Evolutionary conservation across 2,888 invertebrate species (phyloP), one percentile per base, ranked within the genome.

Genomic region (Didymodactylos carnosus): DNA sequence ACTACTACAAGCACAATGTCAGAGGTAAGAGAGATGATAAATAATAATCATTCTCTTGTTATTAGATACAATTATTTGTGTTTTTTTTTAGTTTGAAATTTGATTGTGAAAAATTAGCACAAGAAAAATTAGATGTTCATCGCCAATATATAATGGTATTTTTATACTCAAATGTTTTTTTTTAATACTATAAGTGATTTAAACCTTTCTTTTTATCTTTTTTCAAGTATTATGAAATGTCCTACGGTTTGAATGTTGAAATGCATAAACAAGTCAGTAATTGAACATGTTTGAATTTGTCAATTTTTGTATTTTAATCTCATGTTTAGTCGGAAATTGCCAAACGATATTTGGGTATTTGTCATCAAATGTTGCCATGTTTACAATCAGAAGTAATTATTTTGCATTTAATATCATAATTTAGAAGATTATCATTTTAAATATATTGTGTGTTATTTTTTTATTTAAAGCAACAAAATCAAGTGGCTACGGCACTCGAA

Each of bases 271-370:
- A 92, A 88, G n/a, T n/a, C n/a, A n/a, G n/a, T n/a, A n/a, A n/a
- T n/a, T n/a, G n/a, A n/a, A n/a, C n/a, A n/a, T n/a, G n/a, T n/a
- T n/a, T n/a, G n/a, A n/a, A n/a, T n/a, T n/a, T n/a, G n/a, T n/a
- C n/a, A n/a, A n/a, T n/a, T n/a, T n/a, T n/a, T n/a, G n/a, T n/a
- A n/a, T n/a, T n/a, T n/a, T n/a, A n/a, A n/a, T n/a, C n/a, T n/a
- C n/a, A n/a, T n/a, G n/a, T n/a, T n/a, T n/a, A n/a, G n/a, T 90
- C 94, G 85, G 95, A 97, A 87, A 94, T 95, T 84, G 93, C 92
- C 75, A 97, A 97, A 86, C 88, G 95, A 84, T 87, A 97, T 83
- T 94, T 91, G 85, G 92, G 91, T 82, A 92, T 95, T 81, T 92
- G 94, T 83, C 92, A 90, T 80, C 94, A 97, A 87, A 89, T 97